Evolutionary conservation across 2,113 vertebrate species (phyloP), one percentile per base, ranked within the genome.

Genomic region (Rhea americana): DNA sequence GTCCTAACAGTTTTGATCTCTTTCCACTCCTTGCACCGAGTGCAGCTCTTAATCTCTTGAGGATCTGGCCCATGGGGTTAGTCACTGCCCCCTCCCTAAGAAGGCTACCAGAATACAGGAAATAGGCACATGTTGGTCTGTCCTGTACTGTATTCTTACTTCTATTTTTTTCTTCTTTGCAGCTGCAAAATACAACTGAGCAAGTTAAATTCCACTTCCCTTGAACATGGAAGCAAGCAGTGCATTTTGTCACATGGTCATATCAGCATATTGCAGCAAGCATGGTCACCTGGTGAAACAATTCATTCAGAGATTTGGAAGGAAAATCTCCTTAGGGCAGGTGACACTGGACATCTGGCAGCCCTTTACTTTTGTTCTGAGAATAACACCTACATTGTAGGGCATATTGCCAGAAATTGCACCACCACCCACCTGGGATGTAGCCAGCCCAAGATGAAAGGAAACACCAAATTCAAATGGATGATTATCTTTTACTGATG

Each of bases 131-230:
- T 70, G 62, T 73, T 89, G 81, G 78, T 63, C 74, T 70, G 81
- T 79, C 90, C 94, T 89, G 86, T 89, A 76, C 83, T 89, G 53
- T 68, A 84, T 58, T 75, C 89, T 89, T 94, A 70, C 93, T 96
- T 95, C 94, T 94, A 93, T 89, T 95, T 94, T 92, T 75, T 91
- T 63, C 75, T 92, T 93, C 90, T 93, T 84, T 90, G 89, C 94
- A 96, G 94, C 92, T 95, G 87, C 91, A 87, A 90, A 95, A 94
- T 89, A 94, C 67, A 80, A 97, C 80, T 72, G 85, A 96, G 74
- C 83, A 91, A 96, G 82, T 94, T 87, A 96, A 92, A 94, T 86
- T 96, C 93, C 79, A 94, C 92, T 92, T 96, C 93, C 81, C 89
- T 91, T 88, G 83, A 95, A 95, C 87, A 93, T 66, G 50, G 91